Percentiles rank a stretch among this genome's conserved stretches.
Evolutionary conservation across 2,888 invertebrate species (phyloP).

Genomic region (Scaptomyza polygonia): DNA sequence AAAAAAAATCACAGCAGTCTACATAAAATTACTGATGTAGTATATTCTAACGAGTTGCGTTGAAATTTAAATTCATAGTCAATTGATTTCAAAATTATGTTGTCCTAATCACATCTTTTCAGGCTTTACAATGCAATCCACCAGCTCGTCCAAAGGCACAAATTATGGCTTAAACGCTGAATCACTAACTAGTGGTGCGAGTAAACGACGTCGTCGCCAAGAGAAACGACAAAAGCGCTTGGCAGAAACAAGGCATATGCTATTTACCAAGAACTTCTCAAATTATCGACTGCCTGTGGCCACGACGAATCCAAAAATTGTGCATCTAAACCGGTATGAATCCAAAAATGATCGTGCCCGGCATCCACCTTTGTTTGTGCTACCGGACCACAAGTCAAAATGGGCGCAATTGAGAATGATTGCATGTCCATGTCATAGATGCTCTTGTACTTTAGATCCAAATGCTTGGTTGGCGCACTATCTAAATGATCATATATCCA

Average conservation of each 20-base stretch:
- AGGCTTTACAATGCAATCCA: constrained; percentile 30
- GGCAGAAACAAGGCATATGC: not conserved
- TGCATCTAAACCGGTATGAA: constrained; percentile 39
- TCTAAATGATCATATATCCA: constrained; percentile 25
- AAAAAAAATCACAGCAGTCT: not conserved
- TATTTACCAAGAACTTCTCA: constrained; percentile 29
- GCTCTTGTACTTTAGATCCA: constrained; percentile 33
- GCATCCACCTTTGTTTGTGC: constrained; percentile 25
- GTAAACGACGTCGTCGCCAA: constrained; percentile 16
- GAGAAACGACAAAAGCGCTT: constrained; percentile 29
- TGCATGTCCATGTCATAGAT: constrained; percentile 40
- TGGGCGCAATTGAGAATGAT: constrained; percentile 46
- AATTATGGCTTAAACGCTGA: not conserved
- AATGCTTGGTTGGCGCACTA: constrained; percentile 47
- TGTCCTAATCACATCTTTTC: not conserved
- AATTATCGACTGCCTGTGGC: constrained; percentile 43
- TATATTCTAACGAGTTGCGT: not conserved
- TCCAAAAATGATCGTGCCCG: constrained; percentile 30
- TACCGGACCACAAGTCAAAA: constrained; percentile 43
- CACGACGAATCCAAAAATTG: constrained; percentile 23
- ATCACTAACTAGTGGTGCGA: not conserved
- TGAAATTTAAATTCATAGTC: not conserved
- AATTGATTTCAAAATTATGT: constrained; percentile 24
- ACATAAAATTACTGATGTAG: not conserved
- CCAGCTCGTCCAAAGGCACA: not conserved